Base-by-base conservation (phyloP, 2,113 vertebrate species). In the Penelope pileata region DNA sequence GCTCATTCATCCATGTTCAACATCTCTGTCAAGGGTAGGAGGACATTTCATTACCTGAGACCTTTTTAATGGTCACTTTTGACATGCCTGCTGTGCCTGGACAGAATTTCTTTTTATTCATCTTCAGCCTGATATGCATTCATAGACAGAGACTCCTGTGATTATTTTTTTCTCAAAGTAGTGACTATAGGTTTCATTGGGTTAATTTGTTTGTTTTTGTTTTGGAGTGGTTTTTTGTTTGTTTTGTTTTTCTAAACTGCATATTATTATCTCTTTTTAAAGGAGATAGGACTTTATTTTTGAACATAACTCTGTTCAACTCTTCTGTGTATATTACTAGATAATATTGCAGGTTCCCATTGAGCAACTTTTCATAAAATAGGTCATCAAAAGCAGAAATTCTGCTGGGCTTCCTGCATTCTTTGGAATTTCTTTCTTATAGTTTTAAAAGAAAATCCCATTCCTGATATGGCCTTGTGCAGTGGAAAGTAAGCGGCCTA, bases 31-130 rank as follows among this genome's bases (percentile, higher is more conserved):
- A 88, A 93, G 91, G 42, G 19, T 60, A 84, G 77, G 38, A 91
- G 38, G n/a, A 50, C 66, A 56, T 32, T 93, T 94, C 45, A 74
- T 91, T 90, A 56, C 81, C n/a, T 70, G 26, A 59, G 38, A 74
- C 51, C 23, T 67, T 93, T 93, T 77, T 81, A 91, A 87, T 72
- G 59, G 68, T 63, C 50, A 67, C 38, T 90, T 87, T 43, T 1
- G 1, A 79, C 58, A 76, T 0, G 1, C 18, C 34, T 83, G n/a
- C 15, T 88, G 38, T 68, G 54, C 45, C 70, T 7, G 1, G 12
- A 45, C 32, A 92, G 40, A 32, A 76, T 77, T 83, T 82, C 58
- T 87, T 73, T 47, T 70, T 59, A 59, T 10, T 80, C 14, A 54
- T 40, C 16, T 76, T 92, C 70, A 79, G 42, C 16, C 27, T 80